Evolutionary conservation across 2,888 invertebrate genomes (phyloP).

Genomic region (Agrilus biguttatus): DNA sequence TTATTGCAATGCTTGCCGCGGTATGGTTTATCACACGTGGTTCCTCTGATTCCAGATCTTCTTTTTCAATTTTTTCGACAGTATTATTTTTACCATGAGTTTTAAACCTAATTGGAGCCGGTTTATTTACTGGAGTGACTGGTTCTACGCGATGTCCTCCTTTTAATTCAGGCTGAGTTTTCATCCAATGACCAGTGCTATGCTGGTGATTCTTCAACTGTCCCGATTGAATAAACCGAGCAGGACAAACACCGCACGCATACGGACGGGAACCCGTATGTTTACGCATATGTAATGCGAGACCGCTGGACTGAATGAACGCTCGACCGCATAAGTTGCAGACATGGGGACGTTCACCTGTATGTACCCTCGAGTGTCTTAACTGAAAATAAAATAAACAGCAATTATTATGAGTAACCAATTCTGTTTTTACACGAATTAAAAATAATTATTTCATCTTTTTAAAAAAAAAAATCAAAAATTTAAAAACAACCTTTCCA

Average conservation of each 20-base stretch:
- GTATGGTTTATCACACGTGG: no score
- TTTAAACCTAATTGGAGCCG: constrained; percentile 28
- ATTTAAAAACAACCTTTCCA: no score
- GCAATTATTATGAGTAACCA: neutral
- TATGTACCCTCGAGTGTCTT: constrained; percentile 31
- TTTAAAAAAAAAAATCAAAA: no score
- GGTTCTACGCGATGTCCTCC: constrained; percentile 31
- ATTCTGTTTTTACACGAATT: no score
- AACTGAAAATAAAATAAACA: constrained; percentile 18
- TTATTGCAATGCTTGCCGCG: constrained; percentile 5
- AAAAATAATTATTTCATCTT: no score
- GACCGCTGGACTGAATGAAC: constrained; percentile 58
- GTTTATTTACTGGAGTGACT: constrained; percentile 26
- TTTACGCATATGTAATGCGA: constrained; percentile 52
- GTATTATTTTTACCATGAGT: constrained; percentile 19
- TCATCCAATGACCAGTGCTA: constrained; percentile 42
- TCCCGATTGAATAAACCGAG: constrained; percentile 50
- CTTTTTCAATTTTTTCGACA: constrained; percentile 8
- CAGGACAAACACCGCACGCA: constrained; percentile 50
- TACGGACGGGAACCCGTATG: constrained; percentile 57
- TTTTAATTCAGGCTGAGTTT: constrained; percentile 29
- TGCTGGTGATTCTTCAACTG: constrained; percentile 47
- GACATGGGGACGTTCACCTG: constrained; percentile 32
- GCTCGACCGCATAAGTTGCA: constrained; percentile 30
- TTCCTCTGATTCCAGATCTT: constrained; percentile 2